Base-by-base conservation (phyloP, 2,113 vertebrate species). In the Sialia sialis region DNA sequence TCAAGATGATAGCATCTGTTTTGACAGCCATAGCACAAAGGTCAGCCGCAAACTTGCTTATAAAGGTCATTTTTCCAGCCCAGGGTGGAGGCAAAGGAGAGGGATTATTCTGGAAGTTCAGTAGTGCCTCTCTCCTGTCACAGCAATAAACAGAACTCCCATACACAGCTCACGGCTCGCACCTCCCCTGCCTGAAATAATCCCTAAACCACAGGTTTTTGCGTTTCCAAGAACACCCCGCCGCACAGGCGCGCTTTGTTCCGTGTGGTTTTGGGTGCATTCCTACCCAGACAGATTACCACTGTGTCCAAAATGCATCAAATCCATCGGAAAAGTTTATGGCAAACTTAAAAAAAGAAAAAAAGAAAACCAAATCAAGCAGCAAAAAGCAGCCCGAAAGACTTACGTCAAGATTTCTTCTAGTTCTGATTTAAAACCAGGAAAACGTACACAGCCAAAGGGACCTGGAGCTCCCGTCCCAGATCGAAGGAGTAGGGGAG, bases 1-100 rank as follows among this genome's bases (percentile, higher is more conserved):
- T 93, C 95, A 92, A 62, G 15, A n/a, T 12, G 63, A 55, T 6
- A 83, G 54, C 55, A 44, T 69, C 70, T 76, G 58, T 70, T 94
- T 56, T 93, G 90, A 90, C 84, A 87, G 76, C 39, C 62, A 6
- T 1, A 0, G 86, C 63, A n/a, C 79, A 4, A 96, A 90, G 90
- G 30, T 93, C 85, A 51, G 59, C 26, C 75, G 25, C 23, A 66
- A 64, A 55, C 64, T 82, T 18, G 46, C n/a, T 92, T 69, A 55
- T 86, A 95, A 94, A 93, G 83, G 79, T 90, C 26, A n/a, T 70
- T 93, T 89, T 67, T 93, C 30, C 64, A 77, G 54, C 39, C 16
- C 20, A 80, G 58, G 67, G 85, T 72, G 44, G 81, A 84, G 67
- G 74, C 54, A 69, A 76, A 90, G 93, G 58, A 80, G 52, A 87